phyloP scores from a whole-genome alignment of 2,888 invertebrate genomes.

The Heliconius ismenius region DNA sequence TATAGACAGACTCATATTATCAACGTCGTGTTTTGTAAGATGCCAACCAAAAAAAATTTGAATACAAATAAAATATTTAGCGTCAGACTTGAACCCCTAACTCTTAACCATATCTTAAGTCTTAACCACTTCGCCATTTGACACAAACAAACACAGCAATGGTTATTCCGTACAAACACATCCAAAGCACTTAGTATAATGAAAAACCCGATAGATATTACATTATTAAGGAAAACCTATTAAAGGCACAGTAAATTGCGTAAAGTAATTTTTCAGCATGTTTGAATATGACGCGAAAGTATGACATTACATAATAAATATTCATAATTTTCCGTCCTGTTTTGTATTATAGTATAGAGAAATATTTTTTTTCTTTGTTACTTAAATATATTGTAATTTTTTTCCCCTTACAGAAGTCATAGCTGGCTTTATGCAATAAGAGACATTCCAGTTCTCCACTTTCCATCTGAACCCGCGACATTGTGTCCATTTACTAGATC shows the following conservation, averaged over 20 bases:
- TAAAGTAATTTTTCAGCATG: not conserved
- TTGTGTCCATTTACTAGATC: too few species aligned
- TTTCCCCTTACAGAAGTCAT: too few species aligned
- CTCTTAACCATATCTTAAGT: not conserved
- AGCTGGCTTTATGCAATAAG: too few species aligned
- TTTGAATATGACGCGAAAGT: not conserved
- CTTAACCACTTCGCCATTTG: not conserved
- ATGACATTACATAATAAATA: not conserved
- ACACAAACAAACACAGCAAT: not conserved
- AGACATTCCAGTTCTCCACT: too few species aligned
- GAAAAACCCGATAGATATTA: not conserved
- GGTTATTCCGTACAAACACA: not conserved
- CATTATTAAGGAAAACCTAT: conserved; percentile 5
- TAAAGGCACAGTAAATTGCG: not conserved
- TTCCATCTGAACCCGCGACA: too few species aligned
- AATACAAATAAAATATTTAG: not conserved
- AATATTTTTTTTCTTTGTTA: not conserved
- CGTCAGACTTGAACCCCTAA: not conserved
- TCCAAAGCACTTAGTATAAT: not conserved
- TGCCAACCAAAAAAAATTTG: too few species aligned
- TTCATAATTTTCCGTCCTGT: not conserved
- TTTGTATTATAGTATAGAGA: not conserved
- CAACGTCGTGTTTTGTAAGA: too few species aligned
- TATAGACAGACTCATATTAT: not conserved
- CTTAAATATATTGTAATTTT: too few species aligned